These are phyloP conservation scores for Epinephelus fuscoguttatus DNA, from an alignment of 2,113 vertebrate species.

Conservation along the genomic window DNA sequence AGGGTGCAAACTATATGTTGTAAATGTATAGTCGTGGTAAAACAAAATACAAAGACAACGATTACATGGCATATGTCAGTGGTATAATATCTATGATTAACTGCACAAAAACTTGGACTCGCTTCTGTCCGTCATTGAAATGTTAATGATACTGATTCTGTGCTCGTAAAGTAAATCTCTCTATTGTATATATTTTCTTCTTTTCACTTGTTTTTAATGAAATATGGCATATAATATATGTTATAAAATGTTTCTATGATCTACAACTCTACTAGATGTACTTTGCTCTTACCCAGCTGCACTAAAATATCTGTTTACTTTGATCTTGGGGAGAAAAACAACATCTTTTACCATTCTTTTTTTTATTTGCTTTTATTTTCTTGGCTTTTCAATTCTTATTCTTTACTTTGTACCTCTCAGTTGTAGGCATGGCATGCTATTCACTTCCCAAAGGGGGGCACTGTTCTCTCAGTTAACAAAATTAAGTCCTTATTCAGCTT, in stretches of 20 bases:
- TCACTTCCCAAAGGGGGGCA: neutral
- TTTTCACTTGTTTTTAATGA: neutral
- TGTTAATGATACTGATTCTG: neutral
- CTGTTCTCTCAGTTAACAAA: constrained; percentile 2
- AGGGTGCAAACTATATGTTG: neutral
- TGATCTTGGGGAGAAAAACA: neutral
- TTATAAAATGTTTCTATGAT: neutral
- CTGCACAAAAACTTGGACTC: neutral
- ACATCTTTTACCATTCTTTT: neutral
- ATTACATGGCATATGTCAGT: neutral
- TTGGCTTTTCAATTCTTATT: neutral
- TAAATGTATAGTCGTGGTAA: neutral
- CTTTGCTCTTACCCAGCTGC: neutral
- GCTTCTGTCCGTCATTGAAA: neutral
- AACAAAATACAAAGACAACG: neutral
- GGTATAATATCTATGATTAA: neutral
- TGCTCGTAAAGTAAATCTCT: neutral
- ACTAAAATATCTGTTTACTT: neutral
- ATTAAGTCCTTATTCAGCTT: neutral
- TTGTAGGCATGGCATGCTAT: neutral
- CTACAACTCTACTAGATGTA: neutral
- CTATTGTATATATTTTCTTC: neutral
- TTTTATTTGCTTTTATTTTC: neutral
- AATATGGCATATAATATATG: neutral
- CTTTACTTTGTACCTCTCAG: neutral